Evolutionary conservation across 2,113 vertebrate species (phyloP).

Genomic region (Lycaon pictus): DNA sequence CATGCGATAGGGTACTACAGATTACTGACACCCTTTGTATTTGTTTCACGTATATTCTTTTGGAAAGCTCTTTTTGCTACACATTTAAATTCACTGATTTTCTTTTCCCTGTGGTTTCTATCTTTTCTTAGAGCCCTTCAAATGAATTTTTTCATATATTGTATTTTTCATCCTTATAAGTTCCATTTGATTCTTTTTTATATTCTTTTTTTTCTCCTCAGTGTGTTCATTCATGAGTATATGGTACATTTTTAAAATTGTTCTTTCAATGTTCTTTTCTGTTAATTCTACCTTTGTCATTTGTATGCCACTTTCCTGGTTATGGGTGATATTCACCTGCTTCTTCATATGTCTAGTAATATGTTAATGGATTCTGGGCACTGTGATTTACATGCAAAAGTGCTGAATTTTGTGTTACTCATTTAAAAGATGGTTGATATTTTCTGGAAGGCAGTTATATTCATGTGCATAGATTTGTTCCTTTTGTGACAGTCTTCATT

Average conservation of each 20-base stretch:
- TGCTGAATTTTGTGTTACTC: neutral
- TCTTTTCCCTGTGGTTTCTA: neutral
- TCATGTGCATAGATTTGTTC: neutral
- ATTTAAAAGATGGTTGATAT: neutral
- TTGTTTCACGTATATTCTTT: neutral
- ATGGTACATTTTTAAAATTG: neutral
- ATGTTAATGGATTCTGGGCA: neutral
- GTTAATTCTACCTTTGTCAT: neutral
- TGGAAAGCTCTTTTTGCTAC: neutral
- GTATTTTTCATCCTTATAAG: neutral
- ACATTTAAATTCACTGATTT: neutral
- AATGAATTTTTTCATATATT: neutral
- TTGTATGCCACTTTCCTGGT: neutral
- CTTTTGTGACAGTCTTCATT: neutral
- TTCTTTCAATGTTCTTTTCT: neutral
- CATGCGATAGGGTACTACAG: neutral
- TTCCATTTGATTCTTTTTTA: neutral
- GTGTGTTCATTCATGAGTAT: neutral
- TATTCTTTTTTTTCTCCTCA: neutral
- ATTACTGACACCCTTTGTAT: neutral
- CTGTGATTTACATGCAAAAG: neutral
- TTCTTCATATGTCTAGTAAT: neutral
- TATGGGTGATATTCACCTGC: neutral
- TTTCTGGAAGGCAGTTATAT: neutral
- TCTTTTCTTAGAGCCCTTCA: neutral